Percentiles rank a stretch among this genome's conserved stretches.
phyloP scores from a whole-genome alignment of 2,113 vertebrate species.

The Nasalis larvatus region DNA sequence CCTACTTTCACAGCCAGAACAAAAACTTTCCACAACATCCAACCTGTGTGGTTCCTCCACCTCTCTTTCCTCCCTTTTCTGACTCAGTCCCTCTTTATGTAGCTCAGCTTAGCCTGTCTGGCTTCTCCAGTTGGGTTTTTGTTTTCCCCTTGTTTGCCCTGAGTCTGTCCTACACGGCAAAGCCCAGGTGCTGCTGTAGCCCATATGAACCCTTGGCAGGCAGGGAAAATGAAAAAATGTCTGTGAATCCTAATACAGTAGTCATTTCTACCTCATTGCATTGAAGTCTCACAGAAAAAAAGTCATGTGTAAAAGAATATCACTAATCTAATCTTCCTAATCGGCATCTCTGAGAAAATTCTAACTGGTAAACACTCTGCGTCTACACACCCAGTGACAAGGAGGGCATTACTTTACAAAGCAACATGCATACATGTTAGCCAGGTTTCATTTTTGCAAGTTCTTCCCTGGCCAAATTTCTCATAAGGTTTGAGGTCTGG shows the following conservation, averaged over 20 bases:
- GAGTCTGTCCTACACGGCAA: neutral
- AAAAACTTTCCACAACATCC: neutral
- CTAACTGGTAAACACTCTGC: neutral
- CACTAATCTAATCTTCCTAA: neutral
- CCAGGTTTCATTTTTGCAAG: constrained; percentile 3
- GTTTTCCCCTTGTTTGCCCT: neutral
- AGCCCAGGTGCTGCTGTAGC: neutral
- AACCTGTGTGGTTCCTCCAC: neutral
- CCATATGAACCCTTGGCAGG: neutral
- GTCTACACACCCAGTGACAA: neutral
- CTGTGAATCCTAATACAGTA: neutral
- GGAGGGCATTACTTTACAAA: constrained; percentile 11
- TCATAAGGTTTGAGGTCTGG: neutral
- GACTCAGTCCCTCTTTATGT: neutral
- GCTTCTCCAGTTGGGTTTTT: neutral
- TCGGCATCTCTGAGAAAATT: neutral
- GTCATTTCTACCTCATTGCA: neutral
- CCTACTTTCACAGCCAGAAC: neutral
- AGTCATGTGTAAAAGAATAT: neutral
- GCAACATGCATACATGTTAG: neutral
- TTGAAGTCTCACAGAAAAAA: neutral
- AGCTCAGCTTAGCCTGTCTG: neutral
- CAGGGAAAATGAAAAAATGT: neutral
- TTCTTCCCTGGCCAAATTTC: constrained; percentile 20
- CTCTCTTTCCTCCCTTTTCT: neutral